Percentiles rank a stretch among this genome's conserved stretches.
Evolutionary conservation across 2,888 invertebrate species (phyloP).

Genomic region (Sesamia inferens): DNA sequence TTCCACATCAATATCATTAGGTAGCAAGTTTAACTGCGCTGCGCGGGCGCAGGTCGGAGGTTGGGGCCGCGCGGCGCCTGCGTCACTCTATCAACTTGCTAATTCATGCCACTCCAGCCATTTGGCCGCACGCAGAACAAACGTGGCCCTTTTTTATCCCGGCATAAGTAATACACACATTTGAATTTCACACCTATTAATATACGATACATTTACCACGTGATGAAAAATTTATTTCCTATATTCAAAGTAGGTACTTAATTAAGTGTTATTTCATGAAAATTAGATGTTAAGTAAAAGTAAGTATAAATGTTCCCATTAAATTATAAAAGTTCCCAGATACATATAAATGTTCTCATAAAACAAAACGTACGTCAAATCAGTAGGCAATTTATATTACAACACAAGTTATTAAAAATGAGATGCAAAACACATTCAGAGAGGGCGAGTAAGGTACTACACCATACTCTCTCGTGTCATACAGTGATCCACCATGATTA

Average conservation of each 20-base stretch:
- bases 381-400: not conserved
- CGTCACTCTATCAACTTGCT: conserved; percentile 73
- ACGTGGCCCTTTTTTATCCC: conserved; percentile 55
- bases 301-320: not conserved
- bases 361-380: conserved; percentile 4
- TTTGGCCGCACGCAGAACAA: conserved; percentile 71
- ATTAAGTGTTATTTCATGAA: conserved; percentile 36
- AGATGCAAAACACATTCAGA: not conserved
- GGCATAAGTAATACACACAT: conserved; percentile 59
- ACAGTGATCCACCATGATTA: conserved; percentile 41
- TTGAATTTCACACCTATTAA: conserved; percentile 60
- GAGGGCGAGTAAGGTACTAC: not conserved
- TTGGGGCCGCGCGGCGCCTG: conserved; percentile 61
- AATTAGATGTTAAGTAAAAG: conserved; percentile 12
- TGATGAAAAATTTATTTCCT: conserved; percentile 60
- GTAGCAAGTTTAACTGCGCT: conserved; percentile 45
- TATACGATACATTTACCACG: conserved; percentile 55
- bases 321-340: conserved; percentile 1
- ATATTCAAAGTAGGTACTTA: conserved; percentile 42
- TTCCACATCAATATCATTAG: conserved; percentile 45
- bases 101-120: conserved; percentile 70
- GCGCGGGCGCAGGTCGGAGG: conserved; percentile 73
- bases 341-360: too few relatives aligned
- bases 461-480: conserved; percentile 5
- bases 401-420: not conserved